Evolutionary conservation across 2,113 vertebrate genomes (phyloP).

Genomic region (Deroptyus accipitrinus): DNA sequence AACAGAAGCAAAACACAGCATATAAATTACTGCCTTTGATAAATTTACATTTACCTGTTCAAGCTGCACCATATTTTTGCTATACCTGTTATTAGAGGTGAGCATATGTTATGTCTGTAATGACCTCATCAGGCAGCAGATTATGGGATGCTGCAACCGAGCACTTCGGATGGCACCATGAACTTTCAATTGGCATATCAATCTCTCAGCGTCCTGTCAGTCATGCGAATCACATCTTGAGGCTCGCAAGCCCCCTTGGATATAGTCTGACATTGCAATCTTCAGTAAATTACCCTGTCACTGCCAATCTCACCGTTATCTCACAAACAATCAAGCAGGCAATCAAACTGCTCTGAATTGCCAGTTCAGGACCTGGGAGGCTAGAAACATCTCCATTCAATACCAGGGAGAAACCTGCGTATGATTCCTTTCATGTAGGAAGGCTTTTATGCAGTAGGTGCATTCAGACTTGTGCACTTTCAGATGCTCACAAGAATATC

Average conservation of each 20-base stretch:
- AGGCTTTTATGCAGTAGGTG: not conserved
- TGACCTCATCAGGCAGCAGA: constrained; percentile 70
- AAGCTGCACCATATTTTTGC: not conserved
- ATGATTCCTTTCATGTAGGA: constrained; percentile 15
- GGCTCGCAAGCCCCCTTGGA: constrained; percentile 72
- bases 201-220: constrained; percentile 76
- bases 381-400: constrained; percentile 62
- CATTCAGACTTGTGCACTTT: not conserved
- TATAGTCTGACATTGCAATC: constrained; percentile 81
- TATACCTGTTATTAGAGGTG: constrained; percentile 21
- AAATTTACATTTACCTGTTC: constrained; percentile 47
- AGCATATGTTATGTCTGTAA: constrained; percentile 32
- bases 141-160: constrained; percentile 57
- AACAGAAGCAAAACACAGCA: not conserved
- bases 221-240: constrained; percentile 75
- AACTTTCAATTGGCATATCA: constrained; percentile 76
- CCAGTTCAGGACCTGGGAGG: constrained; percentile 74
- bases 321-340: constrained; percentile 82
- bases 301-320: constrained; percentile 81
- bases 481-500: not conserved
- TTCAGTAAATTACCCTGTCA: constrained; percentile 84
- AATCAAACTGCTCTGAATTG: constrained; percentile 79
- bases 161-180: constrained; percentile 56
- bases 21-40: not conserved
- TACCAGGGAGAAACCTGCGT: constrained; percentile 17